Base-by-base conservation (phyloP, 2,888 invertebrate genomes). In the Euplexia lucipara region DNA sequence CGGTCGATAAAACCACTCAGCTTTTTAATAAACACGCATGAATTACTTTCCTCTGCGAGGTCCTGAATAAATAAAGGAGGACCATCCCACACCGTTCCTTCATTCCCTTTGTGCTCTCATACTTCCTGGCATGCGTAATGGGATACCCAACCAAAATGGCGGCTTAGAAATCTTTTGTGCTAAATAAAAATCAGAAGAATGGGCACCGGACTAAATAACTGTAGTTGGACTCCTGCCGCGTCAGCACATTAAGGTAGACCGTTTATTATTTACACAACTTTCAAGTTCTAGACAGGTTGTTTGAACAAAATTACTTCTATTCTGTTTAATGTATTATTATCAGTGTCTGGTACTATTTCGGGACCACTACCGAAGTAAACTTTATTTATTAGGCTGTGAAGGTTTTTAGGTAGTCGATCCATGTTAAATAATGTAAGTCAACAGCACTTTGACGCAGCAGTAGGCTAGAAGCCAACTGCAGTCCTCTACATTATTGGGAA, bases 61-160 rank as follows among this genome's bases (percentile, higher is more conserved):
- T 88, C 91, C 90, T 91, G 92, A 92, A 93, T 92, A 93, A 93
- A 93, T 92, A 93, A 93, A 92, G 88, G 91, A 90, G 86, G 90
- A 88, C 88, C 87, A 86, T 83, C 87, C 90, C 88, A 87, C 90
- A 90, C 86, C 89, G 88, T 88, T 90, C 87, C 88, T 91, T 88
- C 88, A 85, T 88, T 88, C 87, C 89, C 90, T 92, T 92, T 92
- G 92, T 93, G 81, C 84, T 85, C 80, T 82, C 86, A 85, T 88
- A 88, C 90, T 91, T 90, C 90, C 92, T 88, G 92, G 90, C 89
- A 91, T 91, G 88, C 89, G 91, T 92, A 92, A 92, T 92, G 86
- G 91, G 91, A 91, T 91, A 91, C 90, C 90, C 90, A 86, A 85
- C 88, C 87, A 82, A 91, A 92, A 92, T 86, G 85, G 85, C 81